phyloP scores from a whole-genome alignment of 2,888 invertebrate species.

The Xanthorhoe designata region DNA sequence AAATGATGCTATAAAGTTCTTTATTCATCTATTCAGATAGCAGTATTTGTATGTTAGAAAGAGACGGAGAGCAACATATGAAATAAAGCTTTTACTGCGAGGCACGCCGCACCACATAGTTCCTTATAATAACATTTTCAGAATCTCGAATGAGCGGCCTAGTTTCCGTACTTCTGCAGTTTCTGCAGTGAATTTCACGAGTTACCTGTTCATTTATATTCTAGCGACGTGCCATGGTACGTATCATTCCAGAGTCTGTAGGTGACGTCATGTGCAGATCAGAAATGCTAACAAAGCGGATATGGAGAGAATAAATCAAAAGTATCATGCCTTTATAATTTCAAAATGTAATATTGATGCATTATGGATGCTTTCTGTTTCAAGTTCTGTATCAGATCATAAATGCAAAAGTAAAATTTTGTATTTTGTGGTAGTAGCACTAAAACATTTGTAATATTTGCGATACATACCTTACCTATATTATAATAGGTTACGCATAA shows the following conservation, averaged over 20 bases:
- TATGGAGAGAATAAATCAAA: background rate
- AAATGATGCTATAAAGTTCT: background rate
- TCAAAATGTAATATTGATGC: background rate
- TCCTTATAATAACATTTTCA: slow-evolving; percentile 32
- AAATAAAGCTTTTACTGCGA: slow-evolving; percentile 14
- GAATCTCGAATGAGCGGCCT: slow-evolving; percentile 29
- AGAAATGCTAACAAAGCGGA: slow-evolving; percentile 20
- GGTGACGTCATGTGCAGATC: slow-evolving; percentile 41
- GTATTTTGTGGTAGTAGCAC: background rate
- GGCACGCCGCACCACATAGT: slow-evolving; percentile 21
- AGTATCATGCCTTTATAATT: background rate
- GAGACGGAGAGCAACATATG: background rate
- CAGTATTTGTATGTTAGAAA: background rate
- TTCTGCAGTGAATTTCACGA: slow-evolving; percentile 29
- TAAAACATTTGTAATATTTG: background rate
- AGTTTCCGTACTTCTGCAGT: slow-evolving; percentile 29
- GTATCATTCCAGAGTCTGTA: slow-evolving; percentile 41
- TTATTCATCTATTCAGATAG: background rate
- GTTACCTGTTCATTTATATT: slow-evolving; percentile 33
- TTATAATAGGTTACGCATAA: no score
- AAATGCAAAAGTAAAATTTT: background rate
- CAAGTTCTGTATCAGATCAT: background rate
- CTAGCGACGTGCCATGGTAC: slow-evolving; percentile 11
- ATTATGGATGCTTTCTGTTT: background rate
- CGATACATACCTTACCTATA: no score